Evolutionary conservation across 2,113 vertebrate genomes (phyloP).

Genomic region (Spheniscus mendiculus): DNA sequence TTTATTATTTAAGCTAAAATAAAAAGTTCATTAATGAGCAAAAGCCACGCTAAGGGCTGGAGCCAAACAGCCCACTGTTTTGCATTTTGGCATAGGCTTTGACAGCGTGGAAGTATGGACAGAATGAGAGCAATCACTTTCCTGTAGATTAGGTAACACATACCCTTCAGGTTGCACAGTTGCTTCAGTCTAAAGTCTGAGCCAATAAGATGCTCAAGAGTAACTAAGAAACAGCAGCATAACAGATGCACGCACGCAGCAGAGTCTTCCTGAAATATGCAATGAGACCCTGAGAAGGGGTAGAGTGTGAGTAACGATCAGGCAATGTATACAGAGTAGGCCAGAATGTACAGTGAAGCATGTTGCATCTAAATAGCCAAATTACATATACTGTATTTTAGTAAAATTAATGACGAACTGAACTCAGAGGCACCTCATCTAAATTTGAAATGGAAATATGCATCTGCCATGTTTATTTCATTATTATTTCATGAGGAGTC

Average conservation of each 20-base stretch:
- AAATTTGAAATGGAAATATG: conserved; percentile 51
- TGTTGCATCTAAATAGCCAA: conserved; percentile 21
- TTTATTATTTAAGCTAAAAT: background rate
- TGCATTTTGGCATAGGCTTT: background rate
- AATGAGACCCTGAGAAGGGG: background rate
- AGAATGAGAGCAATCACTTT: background rate
- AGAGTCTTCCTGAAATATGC: background rate
- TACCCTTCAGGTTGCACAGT: background rate
- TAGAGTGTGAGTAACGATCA: background rate
- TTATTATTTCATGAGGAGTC: conserved; percentile 66
- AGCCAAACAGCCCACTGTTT: background rate
- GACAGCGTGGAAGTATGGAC: background rate
- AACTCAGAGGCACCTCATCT: conserved; percentile 34
- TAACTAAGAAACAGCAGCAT: background rate
- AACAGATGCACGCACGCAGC: background rate
- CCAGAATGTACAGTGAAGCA: background rate
- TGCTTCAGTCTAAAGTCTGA: background rate
- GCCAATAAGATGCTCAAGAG: background rate
- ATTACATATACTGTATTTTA: conserved; percentile 27
- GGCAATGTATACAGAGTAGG: background rate
- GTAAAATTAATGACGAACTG: conserved; percentile 6
- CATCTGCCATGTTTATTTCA: conserved; percentile 55
- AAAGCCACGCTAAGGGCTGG: background rate
- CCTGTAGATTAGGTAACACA: background rate
- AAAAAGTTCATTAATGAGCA: background rate